Base-by-base conservation (phyloP, 2,888 invertebrate species). In the Ophion ellenae region DNA sequence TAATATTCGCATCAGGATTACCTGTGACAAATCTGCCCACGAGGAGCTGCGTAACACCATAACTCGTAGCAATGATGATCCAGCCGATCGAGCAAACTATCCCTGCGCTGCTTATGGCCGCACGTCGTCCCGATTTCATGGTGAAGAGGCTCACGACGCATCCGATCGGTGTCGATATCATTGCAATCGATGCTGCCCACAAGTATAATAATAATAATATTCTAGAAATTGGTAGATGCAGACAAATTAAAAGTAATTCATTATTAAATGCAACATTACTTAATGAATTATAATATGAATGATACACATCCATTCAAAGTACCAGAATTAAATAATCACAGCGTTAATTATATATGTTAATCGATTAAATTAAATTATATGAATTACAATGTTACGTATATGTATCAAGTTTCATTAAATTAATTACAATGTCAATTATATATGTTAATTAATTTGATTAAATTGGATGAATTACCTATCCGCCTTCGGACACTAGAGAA, bases 141-240 rank as follows among this genome's bases (percentile, higher is more conserved):
- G 95, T 94, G 69, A 95, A 91, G 0, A 92, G 90, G 10, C 94
- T 94, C 10, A 94, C 79, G 10, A 95, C 88, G 77, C 95, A 94
- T 10, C 95, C 95, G 14, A 95, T 86, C 0, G 95, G 95, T 14
- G 94, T 94, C 20, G 94, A 94, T 71, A 95, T 91, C 17, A 95
- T 93, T 1, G 95, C 94, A 20, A 95, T 92, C 87, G 95, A 95
- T 1, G 95, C 95, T 95, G 40, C 45, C 53, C 45, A 24, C 7
- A 69, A 66, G 47, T 14, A 66, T 7, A 59, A 59, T 75, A 53
- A 32, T 47, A 10, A 53, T 57, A 24, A 28, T 14, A 64, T 32
- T 17, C 17, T 57, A 57, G 40, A 2, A 40, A 4, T 40, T 40
- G 5, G 1, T 5, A 40, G 40, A 40, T 40, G 3, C 7, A 40